Conservation (phyloP, 2,113 vertebrate species). For the Pedetes capensis region DNA sequence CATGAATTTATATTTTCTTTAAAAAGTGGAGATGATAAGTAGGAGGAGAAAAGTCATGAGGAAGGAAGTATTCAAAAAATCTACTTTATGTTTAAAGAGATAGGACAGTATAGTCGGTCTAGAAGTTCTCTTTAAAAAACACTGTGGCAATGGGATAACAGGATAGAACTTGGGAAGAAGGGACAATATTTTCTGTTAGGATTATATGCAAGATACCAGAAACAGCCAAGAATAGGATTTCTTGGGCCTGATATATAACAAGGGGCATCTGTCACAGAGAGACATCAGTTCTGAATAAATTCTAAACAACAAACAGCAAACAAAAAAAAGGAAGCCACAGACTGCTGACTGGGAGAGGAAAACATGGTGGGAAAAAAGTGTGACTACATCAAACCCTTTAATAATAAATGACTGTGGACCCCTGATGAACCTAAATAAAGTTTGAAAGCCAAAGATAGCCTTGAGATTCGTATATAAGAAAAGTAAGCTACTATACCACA, state of each 20-base stretch:
- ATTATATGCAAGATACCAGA: background rate
- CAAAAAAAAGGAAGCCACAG: background rate
- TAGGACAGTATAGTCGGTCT: background rate
- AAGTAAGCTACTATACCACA: background rate
- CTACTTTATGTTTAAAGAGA: background rate
- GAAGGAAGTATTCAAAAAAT: background rate
- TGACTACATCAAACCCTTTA: background rate
- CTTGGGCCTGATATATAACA: background rate
- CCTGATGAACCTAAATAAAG: background rate
- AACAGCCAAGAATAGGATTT: background rate
- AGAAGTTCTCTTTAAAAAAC: background rate
- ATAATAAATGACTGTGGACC: background rate
- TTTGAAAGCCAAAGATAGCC: background rate
- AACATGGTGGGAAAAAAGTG: background rate
- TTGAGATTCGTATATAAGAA: background rate
- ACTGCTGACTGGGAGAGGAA: background rate
- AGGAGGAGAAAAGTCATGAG: background rate
- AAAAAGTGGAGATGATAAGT: background rate
- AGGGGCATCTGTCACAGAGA: background rate
- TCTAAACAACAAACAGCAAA: background rate
- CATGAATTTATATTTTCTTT: background rate
- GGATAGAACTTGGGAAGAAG: background rate
- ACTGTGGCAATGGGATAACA: background rate
- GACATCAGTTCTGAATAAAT: background rate
- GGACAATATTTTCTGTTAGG: background rate